Percentiles rank a stretch among this genome's conserved stretches.
Evolutionary conservation across 2,113 vertebrate genomes (phyloP).

Genomic region (Neolamprologus modestus): DNA sequence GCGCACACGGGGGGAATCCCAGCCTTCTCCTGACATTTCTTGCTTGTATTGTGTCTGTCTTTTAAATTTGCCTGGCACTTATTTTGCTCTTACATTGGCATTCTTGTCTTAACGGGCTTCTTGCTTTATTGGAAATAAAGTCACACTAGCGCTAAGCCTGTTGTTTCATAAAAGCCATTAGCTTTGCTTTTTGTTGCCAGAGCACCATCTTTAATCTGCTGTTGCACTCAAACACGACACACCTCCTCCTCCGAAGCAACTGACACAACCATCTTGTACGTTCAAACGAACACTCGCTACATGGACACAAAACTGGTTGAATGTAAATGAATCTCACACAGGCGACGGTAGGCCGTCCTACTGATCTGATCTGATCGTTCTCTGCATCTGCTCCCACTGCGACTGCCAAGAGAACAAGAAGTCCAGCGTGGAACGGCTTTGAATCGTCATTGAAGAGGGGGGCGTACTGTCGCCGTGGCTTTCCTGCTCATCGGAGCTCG

Average conservation of each 20-base stretch:
- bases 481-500: slow-evolving; percentile 33
- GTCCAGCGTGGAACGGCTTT: slow-evolving; percentile 34
- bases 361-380: slow-evolving; percentile 15
- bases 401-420: slow-evolving; percentile 31
- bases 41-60: background rate
- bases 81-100: background rate
- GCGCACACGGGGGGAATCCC: background rate
- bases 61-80: background rate
- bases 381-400: slow-evolving; percentile 48
- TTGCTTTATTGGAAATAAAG: background rate
- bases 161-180: background rate
- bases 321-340: background rate
- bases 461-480: background rate
- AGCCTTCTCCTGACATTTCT: background rate
- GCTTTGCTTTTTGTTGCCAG: background rate
- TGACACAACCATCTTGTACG: background rate
- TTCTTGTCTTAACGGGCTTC: background rate
- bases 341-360: background rate
- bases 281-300: background rate
- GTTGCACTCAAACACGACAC: background rate
- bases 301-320: background rate
- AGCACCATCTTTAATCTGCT: background rate
- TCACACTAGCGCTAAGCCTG: background rate
- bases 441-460: slow-evolving; percentile 16
- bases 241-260: background rate